Percentiles rank a stretch among this genome's conserved stretches.
Conservation (phyloP, 2,113 vertebrate species). For the Engraulis encrasicolus region DNA sequence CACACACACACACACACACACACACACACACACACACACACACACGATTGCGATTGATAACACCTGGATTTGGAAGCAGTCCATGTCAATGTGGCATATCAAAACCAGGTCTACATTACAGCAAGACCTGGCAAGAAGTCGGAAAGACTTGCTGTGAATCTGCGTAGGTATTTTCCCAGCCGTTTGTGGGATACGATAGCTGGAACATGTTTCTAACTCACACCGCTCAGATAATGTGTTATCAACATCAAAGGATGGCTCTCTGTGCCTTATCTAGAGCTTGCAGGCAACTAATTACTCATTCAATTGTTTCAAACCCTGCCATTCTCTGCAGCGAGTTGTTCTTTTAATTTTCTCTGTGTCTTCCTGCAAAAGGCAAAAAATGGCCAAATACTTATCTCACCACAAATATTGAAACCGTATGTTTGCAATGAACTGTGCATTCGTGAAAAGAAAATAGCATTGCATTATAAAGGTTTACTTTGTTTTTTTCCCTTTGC, state of each 20-base stretch:
- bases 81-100: neutral
- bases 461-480: neutral
- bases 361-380: conserved; percentile 42
- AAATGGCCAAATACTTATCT: conserved; percentile 14
- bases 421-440: neutral
- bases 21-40: conserved; percentile 22
- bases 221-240: conserved; percentile 48
- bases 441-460: neutral
- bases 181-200: conserved; percentile 27
- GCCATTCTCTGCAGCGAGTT: conserved; percentile 43
- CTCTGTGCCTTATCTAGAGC: conserved; percentile 65
- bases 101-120: neutral
- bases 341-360: conserved; percentile 65
- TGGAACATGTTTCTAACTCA: conserved; percentile 40
- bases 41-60: neutral
- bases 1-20: neutral
- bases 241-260: conserved; percentile 56
- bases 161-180: conserved; percentile 39
- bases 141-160: conserved; percentile 21
- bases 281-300: conserved; percentile 63
- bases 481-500: neutral
- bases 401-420: neutral
- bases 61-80: neutral
- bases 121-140: neutral
- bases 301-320: conserved; percentile 53